phyloP scores from a whole-genome alignment of 2,797 vertebrate genomes.

The Chrysolophus pictus region DNA sequence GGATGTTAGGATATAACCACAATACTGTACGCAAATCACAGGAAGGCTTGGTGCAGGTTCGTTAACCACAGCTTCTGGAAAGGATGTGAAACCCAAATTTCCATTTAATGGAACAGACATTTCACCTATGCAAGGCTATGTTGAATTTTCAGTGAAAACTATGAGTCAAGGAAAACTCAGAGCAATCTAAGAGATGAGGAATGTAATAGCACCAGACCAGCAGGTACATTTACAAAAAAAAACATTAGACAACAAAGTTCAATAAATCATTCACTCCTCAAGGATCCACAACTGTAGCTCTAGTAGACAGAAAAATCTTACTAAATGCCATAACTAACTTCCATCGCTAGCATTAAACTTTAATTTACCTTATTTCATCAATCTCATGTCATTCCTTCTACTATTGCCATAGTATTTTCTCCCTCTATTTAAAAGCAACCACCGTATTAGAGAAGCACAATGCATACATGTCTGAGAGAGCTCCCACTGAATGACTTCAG shows the following conservation, averaged over 20 bases:
- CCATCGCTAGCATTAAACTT: background rate
- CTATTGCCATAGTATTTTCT: background rate
- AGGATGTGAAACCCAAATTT: accelerated
- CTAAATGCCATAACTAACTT: background rate
- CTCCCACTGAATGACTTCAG: background rate
- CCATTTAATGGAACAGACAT: background rate
- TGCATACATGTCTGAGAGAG: background rate
- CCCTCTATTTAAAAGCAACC: background rate
- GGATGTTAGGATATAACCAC: background rate
- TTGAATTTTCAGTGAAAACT: background rate
- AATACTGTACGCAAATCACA: background rate
- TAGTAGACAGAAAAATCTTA: background rate
- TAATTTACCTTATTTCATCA: constrained; percentile 7
- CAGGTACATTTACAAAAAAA: background rate
- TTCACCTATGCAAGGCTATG: accelerated
- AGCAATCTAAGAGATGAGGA: background rate
- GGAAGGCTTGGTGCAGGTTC: background rate
- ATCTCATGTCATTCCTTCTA: background rate
- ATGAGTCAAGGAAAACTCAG: background rate
- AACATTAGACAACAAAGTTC: background rate
- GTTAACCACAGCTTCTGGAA: background rate
- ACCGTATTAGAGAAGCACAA: background rate
- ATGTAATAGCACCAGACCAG: background rate
- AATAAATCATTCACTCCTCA: background rate
- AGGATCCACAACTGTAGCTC: background rate